Evolutionary conservation across 2,888 invertebrate genomes (phyloP).

Genomic region (Dinocampus coccinellae): DNA sequence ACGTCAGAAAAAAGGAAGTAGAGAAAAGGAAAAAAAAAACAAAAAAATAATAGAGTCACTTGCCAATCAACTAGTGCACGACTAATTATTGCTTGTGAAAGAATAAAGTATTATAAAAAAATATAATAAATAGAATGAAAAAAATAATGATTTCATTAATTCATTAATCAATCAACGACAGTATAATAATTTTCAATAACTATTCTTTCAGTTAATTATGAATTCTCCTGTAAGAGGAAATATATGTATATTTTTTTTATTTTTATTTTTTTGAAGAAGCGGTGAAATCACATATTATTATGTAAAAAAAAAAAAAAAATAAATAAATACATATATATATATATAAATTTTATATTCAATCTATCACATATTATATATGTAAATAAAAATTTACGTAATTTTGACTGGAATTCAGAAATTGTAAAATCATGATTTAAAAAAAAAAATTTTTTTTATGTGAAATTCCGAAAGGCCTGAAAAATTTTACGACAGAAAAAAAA

Average conservation of each 20-base stretch:
- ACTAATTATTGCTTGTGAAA: slow-evolving; percentile 11
- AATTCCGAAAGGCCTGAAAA: not conserved
- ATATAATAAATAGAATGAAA: not conserved
- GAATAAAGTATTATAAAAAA: slow-evolving; percentile 1
- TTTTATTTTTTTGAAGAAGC: no score
- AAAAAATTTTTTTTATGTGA: not conserved
- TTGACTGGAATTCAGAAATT: not conserved
- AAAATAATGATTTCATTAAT: not conserved
- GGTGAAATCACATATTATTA: no score
- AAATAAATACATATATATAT: not conserved
- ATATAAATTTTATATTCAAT: not conserved
- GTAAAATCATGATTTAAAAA: not conserved
- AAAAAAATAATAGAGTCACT: not conserved
- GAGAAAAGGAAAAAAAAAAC: no score
- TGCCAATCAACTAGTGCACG: not conserved
- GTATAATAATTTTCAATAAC: no score
- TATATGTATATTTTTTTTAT: no score
- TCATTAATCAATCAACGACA: no score
- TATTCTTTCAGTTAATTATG: no score
- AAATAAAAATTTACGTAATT: not conserved
- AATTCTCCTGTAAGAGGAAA: no score
- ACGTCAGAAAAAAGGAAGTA: no score
- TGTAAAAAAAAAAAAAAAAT: not conserved
- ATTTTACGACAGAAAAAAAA: not conserved
- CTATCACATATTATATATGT: not conserved